Base-by-base conservation (phyloP, 2,113 vertebrate genomes). In the Xenopus laevis region DNA sequence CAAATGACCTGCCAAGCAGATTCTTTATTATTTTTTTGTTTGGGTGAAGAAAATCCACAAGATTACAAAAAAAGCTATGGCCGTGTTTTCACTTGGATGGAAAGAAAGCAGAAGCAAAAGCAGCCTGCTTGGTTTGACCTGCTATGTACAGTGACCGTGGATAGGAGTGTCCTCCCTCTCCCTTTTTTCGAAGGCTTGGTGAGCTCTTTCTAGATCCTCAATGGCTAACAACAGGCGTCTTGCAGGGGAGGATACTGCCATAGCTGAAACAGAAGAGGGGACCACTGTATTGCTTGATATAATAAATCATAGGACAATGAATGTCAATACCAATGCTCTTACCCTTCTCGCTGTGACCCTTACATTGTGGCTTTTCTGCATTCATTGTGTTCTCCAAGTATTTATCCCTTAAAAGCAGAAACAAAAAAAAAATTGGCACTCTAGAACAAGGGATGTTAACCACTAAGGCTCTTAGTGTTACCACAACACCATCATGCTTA, bases 171-270 rank as follows among this genome's bases (percentile, higher is more conserved):
- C 87, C 60, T 89, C 86, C 64, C 76, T 81, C 55, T 94, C 92
- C 74, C 74, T 83, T 67, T 44, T 72, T 82, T 90, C 89, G 80
- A 93, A 94, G 59, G 88, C 82, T 53, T 84, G 79, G 1, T 96
- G 94, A 68, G 89, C 90, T 47, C 76, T 78, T 64, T 95, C 92
- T 86, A 96, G 82, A 65, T 93, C 91, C 30, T 83, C 82, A 0
- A 95, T 86, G 20, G 93, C 89, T 10, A 83, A 85, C 80, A 95
- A 71, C 71, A 96, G 85, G 20, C 79, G 87, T 18, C 82, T 78
- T 0, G 85, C 59, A n/a, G 65, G 47, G 10, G 59, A 74, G 10
- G 45, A 69, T 13, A 50, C 13, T 44, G 50, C 44, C 11, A 50
- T 21, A 21, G 67, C 74, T 77, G 33, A 13, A 45, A 27, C 10